Percentiles rank a stretch among this genome's conserved stretches.
phyloP scores from a whole-genome alignment of 2,888 invertebrate species.

The Epistrophe eligans region DNA sequence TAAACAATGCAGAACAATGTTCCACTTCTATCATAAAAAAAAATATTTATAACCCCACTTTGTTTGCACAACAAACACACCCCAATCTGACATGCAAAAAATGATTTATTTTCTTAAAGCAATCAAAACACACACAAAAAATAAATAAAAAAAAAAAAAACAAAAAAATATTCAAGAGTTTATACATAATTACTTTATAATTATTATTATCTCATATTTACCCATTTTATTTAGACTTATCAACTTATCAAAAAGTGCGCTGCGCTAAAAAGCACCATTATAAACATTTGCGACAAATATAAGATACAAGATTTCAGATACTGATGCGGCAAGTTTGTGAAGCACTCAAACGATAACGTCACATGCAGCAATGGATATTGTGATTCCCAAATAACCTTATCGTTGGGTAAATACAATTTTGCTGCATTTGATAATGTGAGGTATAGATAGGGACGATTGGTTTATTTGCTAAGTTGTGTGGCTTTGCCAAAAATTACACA shows the following conservation, averaged over 20 bases:
- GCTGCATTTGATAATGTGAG: slow-evolving; percentile 64
- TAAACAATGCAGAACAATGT: not conserved
- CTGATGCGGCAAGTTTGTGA: slow-evolving; percentile 63
- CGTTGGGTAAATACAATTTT: slow-evolving; percentile 71
- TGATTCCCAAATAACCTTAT: slow-evolving; percentile 58
- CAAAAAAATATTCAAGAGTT: not conserved
- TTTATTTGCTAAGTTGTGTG: slow-evolving; percentile 39
- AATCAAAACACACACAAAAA: not conserved
- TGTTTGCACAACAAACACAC: not conserved
- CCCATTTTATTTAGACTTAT: slow-evolving; percentile 22
- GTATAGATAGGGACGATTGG: slow-evolving; percentile 10
- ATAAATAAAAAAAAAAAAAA: not conserved
- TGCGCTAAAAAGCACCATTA: slow-evolving; percentile 37
- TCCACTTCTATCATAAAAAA: not conserved
- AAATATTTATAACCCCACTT: slow-evolving; percentile 1
- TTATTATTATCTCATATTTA: slow-evolving; percentile 29
- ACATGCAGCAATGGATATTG: slow-evolving; percentile 53
- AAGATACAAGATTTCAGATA: slow-evolving; percentile 69
- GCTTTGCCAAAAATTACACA: slow-evolving; percentile 64
- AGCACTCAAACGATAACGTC: slow-evolving; percentile 59
- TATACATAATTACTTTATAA: slow-evolving; percentile 18
- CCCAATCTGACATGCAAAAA: not conserved
- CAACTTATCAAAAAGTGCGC: slow-evolving; percentile 48
- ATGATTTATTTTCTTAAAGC: not conserved
- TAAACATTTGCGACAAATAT: slow-evolving; percentile 48